phyloP scores from a whole-genome alignment of 37 sponge, comb jelly and placozoan genomes.

The Haliclona indistincta region DNA sequence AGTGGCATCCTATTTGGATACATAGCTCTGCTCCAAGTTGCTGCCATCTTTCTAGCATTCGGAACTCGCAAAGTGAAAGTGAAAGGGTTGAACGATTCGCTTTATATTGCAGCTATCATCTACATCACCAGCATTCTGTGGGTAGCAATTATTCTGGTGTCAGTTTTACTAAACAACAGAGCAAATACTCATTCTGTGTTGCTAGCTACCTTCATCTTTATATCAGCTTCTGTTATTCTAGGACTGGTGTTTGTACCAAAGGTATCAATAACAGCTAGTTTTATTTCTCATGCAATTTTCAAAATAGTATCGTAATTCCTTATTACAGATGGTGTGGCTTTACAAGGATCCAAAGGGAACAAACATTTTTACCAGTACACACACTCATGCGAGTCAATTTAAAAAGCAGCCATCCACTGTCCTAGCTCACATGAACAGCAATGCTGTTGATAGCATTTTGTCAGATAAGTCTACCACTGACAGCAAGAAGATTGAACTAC shows the following conservation, averaged over 20 bases:
- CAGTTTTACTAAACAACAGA: neutral
- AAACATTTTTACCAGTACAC: neutral
- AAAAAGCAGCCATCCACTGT: neutral
- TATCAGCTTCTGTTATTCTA: constrained; percentile 4
- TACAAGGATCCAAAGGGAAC: constrained; percentile 38
- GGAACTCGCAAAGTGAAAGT: constrained; percentile 28
- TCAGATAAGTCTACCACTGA: neutral
- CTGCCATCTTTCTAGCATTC: constrained; percentile 27
- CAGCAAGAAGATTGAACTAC: neutral
- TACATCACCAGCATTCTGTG: constrained; percentile 17
- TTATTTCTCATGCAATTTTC: too few species aligned
- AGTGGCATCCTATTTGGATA: constrained; percentile 22
- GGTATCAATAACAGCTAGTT: neutral
- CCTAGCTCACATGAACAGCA: too few species aligned
- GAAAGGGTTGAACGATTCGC: constrained; percentile 28
- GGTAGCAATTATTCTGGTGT: neutral
- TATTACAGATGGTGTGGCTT: constrained; percentile 9
- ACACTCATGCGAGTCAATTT: neutral
- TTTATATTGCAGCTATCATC: constrained; percentile 17
- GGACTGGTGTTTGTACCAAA: constrained; percentile 27
- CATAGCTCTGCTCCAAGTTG: constrained; percentile 24
- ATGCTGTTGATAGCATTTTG: neutral
- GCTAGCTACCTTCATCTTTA: neutral
- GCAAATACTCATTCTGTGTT: constrained; percentile 2
- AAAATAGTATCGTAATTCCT: too few species aligned